Evolutionary conservation across 2,888 invertebrate species (phyloP).

Genomic region (Agonopterix subpropinquella): DNA sequence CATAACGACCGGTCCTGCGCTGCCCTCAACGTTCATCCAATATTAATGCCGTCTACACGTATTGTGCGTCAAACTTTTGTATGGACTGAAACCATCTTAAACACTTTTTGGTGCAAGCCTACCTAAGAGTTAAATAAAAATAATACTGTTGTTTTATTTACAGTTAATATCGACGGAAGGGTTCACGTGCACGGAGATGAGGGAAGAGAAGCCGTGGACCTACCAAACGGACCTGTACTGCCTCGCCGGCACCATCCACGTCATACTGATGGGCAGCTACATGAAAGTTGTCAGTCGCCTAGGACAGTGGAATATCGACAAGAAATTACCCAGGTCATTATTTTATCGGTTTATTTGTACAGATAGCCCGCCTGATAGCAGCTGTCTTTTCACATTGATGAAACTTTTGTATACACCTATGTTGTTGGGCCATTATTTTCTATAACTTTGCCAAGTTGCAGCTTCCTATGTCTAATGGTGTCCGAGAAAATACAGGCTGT

Average conservation of each 20-base stretch:
- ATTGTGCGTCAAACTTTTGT: too few relatives aligned
- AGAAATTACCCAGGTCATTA: constrained; percentile 80
- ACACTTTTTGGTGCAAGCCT: too few relatives aligned
- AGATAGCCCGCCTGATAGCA: too few relatives aligned
- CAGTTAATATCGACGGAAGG: constrained; percentile 84
- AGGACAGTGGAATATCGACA: constrained; percentile 81
- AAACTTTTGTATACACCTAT: neutral
- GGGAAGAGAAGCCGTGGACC: constrained; percentile 92
- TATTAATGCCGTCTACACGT: too few relatives aligned
- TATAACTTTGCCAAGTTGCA: neutral
- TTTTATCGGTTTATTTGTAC: neutral
- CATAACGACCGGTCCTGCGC: too few relatives aligned
- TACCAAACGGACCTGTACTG: constrained; percentile 96
- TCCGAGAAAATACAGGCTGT: too few relatives aligned
- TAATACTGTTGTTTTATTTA: constrained; percentile 18
- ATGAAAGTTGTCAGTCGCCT: constrained; percentile 84
- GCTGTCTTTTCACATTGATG: too few relatives aligned
- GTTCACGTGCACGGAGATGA: constrained; percentile 93
- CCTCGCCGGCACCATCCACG: constrained; percentile 90
- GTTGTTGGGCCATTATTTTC: too few relatives aligned
- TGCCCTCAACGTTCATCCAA: too few relatives aligned
- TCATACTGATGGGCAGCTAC: constrained; percentile 91
- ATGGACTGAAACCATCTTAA: too few relatives aligned
- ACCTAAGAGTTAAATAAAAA: neutral
- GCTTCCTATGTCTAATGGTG: too few relatives aligned